A percentile compares a stretch with the other conserved stretches of the same genome.
phyloP scores from a whole-genome alignment of 2,113 vertebrate species.

The Numida meleagris region DNA sequence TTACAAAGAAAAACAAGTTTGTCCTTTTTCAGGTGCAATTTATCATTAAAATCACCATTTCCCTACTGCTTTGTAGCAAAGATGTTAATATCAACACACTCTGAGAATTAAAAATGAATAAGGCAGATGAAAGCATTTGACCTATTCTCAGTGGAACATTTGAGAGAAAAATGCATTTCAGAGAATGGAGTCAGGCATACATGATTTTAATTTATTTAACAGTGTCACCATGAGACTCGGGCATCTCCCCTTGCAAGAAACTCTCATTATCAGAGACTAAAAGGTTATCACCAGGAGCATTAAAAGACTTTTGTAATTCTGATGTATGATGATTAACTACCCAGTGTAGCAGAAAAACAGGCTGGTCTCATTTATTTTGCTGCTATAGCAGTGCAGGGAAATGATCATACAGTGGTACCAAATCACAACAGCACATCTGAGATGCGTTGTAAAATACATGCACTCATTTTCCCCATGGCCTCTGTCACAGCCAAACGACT shows the following conservation, averaged over 20 bases:
- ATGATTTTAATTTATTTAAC: constrained; percentile 10
- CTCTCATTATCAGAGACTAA: background rate
- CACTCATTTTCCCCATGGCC: background rate
- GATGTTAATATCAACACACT: background rate
- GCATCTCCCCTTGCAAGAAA: background rate
- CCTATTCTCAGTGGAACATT: background rate
- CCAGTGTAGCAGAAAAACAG: background rate
- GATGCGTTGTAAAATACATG: background rate
- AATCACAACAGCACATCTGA: background rate
- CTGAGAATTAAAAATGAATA: background rate
- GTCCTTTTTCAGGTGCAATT: background rate
- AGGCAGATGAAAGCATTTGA: constrained; percentile 26
- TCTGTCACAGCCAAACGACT: background rate
- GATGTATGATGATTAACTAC: background rate
- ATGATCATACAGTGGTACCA: background rate
- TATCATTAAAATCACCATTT: background rate
- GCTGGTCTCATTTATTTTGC: background rate
- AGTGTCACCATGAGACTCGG: background rate
- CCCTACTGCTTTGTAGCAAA: background rate
- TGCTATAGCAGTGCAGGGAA: background rate
- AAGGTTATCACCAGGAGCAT: background rate
- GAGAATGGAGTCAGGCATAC: background rate
- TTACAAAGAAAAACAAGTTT: background rate
- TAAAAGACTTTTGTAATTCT: background rate
- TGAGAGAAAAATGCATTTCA: constrained; percentile 1